Percentiles rank a stretch among this genome's conserved stretches.
phyloP scores from a whole-genome alignment of 2,888 invertebrate genomes.

The Agrochola litura region DNA sequence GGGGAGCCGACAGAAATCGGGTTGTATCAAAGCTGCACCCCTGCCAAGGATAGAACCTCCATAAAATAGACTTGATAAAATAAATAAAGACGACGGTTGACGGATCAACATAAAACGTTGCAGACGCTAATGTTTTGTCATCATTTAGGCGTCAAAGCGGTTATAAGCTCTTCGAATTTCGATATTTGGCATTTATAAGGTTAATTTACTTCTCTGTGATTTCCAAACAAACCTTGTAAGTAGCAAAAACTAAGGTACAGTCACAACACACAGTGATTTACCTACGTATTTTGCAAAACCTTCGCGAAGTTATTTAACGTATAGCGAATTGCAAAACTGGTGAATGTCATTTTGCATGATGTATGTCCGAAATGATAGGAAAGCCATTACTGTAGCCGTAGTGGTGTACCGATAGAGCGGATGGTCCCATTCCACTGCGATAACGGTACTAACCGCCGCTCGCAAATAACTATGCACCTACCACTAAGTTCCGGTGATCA shows the following conservation, averaged over 20 bases:
- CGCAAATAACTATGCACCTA: conserved; percentile 73
- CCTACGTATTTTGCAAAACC: conserved; percentile 49
- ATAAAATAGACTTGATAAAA: neutral
- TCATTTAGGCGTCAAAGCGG: neutral
- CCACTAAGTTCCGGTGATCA: conserved; percentile 64
- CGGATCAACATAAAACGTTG: neutral
- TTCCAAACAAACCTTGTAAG: conserved; percentile 55
- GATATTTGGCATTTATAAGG: conserved; percentile 32
- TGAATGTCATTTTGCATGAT: conserved; percentile 67
- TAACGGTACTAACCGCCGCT: conserved; percentile 83
- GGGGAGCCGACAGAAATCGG: neutral
- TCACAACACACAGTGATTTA: conserved; percentile 34
- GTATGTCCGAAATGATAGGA: conserved; percentile 72
- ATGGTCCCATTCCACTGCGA: conserved; percentile 84
- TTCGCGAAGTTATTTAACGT: conserved; percentile 53
- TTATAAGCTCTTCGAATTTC: neutral
- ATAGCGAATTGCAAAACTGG: conserved; percentile 64
- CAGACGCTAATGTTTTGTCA: neutral
- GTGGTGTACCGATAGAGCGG: conserved; percentile 83
- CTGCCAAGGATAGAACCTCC: neutral
- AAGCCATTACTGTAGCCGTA: conserved; percentile 64
- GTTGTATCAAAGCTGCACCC: no score
- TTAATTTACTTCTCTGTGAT: conserved; percentile 22
- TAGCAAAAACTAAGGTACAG: conserved; percentile 44
- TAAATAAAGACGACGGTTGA: neutral